phyloP scores from a whole-genome alignment of 2,113 vertebrate species.

The Rhineura floridana region DNA sequence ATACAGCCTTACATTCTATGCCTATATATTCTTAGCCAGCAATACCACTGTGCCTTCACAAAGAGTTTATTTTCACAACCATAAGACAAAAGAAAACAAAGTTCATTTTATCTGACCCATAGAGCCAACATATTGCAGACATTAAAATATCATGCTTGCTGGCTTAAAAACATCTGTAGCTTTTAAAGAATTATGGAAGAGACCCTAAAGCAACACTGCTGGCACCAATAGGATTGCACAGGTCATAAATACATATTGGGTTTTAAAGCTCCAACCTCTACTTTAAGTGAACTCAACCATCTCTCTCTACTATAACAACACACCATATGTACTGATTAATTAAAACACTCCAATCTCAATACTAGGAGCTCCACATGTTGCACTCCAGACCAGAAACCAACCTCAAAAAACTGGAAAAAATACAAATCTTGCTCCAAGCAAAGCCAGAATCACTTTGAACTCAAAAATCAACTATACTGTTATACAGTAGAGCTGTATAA shows the following conservation, averaged over 20 bases:
- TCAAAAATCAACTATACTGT: slow-evolving; percentile 10
- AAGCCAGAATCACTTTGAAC: slow-evolving; percentile 51
- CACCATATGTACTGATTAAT: slow-evolving; percentile 54
- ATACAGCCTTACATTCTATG: slow-evolving; percentile 43
- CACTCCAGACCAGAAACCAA: slow-evolving; percentile 70
- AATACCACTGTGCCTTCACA: neutral
- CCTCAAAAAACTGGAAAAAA: slow-evolving; percentile 83
- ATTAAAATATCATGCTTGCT: slow-evolving; percentile 89
- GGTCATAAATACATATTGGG: slow-evolving; percentile 67
- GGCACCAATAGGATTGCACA: slow-evolving; percentile 79
- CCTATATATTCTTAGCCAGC: slow-evolving; percentile 57
- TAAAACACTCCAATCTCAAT: slow-evolving; percentile 58
- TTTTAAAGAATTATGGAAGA: slow-evolving; percentile 87
- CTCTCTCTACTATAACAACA: slow-evolving; percentile 48
- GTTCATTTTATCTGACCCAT: slow-evolving; percentile 90
- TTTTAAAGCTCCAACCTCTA: slow-evolving; percentile 59
- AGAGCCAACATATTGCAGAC: slow-evolving; percentile 90
- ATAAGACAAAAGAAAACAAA: slow-evolving; percentile 91
- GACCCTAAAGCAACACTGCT: slow-evolving; percentile 91
- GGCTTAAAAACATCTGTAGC: slow-evolving; percentile 87
- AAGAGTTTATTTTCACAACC: slow-evolving; percentile 67
- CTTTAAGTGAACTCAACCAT: slow-evolving; percentile 60
- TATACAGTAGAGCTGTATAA: slow-evolving; percentile 30
- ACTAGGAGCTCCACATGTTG: slow-evolving; percentile 65
- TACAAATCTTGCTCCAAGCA: slow-evolving; percentile 49